phyloP scores from a whole-genome alignment of 2,113 vertebrate genomes.

The Conger conger region DNA sequence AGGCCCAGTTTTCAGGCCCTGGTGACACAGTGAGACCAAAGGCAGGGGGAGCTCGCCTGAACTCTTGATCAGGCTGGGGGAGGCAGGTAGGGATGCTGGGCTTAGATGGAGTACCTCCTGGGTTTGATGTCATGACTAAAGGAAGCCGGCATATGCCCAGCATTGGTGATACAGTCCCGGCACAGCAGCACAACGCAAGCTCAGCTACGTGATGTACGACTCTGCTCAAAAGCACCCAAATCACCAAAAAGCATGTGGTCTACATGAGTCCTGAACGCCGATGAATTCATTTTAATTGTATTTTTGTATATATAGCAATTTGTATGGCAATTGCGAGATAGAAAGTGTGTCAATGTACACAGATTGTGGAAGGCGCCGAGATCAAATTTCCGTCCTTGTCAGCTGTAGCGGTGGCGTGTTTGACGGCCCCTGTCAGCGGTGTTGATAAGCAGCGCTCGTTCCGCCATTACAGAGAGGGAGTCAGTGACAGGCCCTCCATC shows the following conservation, averaged over 20 bases:
- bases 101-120: conserved; percentile 61
- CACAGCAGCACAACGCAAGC: neutral
- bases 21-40: conserved; percentile 43
- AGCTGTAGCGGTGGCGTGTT: too few relatives aligned
- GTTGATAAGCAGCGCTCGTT: too few relatives aligned
- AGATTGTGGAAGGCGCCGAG: too few relatives aligned
- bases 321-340: too few relatives aligned
- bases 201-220: neutral
- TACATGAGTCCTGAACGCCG: too few relatives aligned
- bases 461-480: too few relatives aligned
- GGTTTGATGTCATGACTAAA: conserved; percentile 71
- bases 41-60: conserved; percentile 32
- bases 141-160: conserved; percentile 51
- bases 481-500: too few relatives aligned
- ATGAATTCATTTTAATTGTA: too few relatives aligned
- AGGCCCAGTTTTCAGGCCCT: conserved; percentile 41
- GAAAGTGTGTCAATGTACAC: too few relatives aligned
- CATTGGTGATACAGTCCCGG: conserved; percentile 43
- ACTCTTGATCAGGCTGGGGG: neutral
- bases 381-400: too few relatives aligned
- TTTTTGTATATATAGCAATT: too few relatives aligned
- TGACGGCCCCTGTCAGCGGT: too few relatives aligned
- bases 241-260: neutral
- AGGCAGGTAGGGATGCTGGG: conserved; percentile 55
- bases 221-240: neutral